These are phyloP conservation scores for Podarcis siculus DNA, from an alignment of 2,797 vertebrate genomes.

Conservation along the genomic window DNA sequence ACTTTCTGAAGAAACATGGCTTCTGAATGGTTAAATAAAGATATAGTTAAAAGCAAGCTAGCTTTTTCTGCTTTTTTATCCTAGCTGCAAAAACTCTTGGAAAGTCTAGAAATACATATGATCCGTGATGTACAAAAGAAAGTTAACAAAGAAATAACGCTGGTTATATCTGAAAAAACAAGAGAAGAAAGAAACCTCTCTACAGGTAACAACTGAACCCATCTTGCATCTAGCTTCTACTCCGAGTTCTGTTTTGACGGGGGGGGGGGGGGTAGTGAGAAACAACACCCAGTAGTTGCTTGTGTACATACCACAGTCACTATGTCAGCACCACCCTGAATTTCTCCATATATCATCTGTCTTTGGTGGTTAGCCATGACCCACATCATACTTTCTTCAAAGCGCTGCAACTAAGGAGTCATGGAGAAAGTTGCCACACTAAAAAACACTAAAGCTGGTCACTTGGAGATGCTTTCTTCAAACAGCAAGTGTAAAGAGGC, in stretches of 20 bases:
- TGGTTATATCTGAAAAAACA: constrained; percentile 79
- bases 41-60: background rate
- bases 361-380: background rate
- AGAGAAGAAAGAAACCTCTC: constrained; percentile 73
- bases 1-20: background rate
- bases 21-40: background rate
- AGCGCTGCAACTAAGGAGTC: background rate
- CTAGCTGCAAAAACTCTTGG: constrained; percentile 83
- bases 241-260: background rate
- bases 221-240: background rate
- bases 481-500: background rate
- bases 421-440: background rate
- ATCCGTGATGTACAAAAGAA: constrained; percentile 79
- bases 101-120: constrained; percentile 83
- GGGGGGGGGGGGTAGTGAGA: background rate
- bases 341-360: no score
- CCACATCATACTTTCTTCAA: background rate
- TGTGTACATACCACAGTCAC: background rate
- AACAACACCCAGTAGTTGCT: background rate
- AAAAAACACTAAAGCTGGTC: no score
- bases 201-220: constrained; percentile 70
- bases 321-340: background rate
- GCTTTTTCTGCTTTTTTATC: constrained; percentile 29
- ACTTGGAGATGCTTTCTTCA: background rate
- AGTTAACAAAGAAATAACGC: constrained; percentile 73